Evolutionary conservation across 1,140 invertebrate species (phyloP), one percentile per base, ranked within the genome.

Genomic region (Hirudo medicinalis): DNA sequence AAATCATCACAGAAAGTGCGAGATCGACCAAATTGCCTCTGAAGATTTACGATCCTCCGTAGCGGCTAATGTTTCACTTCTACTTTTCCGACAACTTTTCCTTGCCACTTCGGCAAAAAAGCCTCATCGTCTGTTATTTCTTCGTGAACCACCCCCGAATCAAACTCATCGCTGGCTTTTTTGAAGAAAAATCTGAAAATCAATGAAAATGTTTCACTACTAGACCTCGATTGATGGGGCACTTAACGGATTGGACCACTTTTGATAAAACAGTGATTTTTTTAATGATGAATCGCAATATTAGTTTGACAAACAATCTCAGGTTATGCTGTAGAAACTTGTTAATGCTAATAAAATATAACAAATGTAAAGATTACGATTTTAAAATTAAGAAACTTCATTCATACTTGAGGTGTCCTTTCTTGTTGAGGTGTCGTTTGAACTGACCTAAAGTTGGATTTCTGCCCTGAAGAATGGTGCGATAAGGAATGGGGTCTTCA

Each of bases 141-240:
- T 83, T 94, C 91, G 80, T 92, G 90, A 76, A 94, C 93, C 73
- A 91, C 89, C 82, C 89, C 89, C 77, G 87, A 87, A 77, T 72
- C 79, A 77, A 93, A 86, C 78, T 94, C 92, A 77, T 92, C 89
- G 82, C 90, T 92, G 77, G 90, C 87, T 54, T 89, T 91, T 84
- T 94, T 94, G 84, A 96, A 95, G 85, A 92, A 95, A 84, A 90
- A 94, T 84, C 92, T 93, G 82, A 5, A 82, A n/a, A 70, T 63
- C 11, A 15, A 32, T 63, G 57, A 11, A 63, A 25, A 15, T 63
- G 57, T 63, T 11, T 63, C 22, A 25, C 8, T 63, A 20, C 5
- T 9, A 13, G 11, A 13, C 8, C 9, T 22, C 29, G 57, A 8
- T 22, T 63, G 57, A 25, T 63, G 3, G 57, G 22, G 1, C 29